Percentiles rank a stretch among this genome's conserved stretches.
Evolutionary conservation across 2,888 invertebrate genomes (phyloP).

Genomic region (Agriopis marginaria): DNA sequence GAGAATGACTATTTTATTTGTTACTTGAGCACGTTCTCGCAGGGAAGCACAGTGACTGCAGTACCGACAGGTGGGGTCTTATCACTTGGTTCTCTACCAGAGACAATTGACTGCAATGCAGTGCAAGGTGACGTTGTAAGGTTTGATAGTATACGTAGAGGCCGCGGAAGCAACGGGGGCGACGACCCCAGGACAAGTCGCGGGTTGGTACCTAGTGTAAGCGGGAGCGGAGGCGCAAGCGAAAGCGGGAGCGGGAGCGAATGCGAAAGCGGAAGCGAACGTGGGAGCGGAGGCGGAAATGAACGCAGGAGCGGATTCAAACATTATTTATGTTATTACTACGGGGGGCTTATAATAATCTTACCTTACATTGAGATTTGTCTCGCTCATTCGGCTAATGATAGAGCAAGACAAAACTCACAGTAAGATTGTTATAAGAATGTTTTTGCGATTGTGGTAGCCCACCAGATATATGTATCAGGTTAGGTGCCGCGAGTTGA

Average conservation of each 20-base stretch:
- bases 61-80: background rate
- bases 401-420: too few species aligned
- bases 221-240: constrained; percentile 21
- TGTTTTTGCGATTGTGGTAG: too few species aligned
- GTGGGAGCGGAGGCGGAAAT: constrained; percentile 11
- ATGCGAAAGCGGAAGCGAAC: too few species aligned
- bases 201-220: background rate
- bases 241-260: background rate
- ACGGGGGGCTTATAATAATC: too few species aligned
- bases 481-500: too few species aligned
- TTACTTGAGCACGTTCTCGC: too few species aligned
- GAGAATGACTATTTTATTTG: too few species aligned
- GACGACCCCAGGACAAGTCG: constrained; percentile 31
- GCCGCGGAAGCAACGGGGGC: constrained; percentile 43
- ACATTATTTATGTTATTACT: background rate
- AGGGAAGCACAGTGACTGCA: too few species aligned
- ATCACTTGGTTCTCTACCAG: background rate
- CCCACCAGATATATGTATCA: too few species aligned
- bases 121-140: background rate
- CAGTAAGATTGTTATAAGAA: too few species aligned
- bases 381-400: too few species aligned
- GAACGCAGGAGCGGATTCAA: background rate
- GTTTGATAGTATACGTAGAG: constrained; percentile 10
- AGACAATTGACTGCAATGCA: constrained; percentile 2
- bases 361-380: too few species aligned